Evolutionary conservation across 2,797 vertebrate genomes (phyloP).

Genomic region (Acanthornis magna): DNA sequence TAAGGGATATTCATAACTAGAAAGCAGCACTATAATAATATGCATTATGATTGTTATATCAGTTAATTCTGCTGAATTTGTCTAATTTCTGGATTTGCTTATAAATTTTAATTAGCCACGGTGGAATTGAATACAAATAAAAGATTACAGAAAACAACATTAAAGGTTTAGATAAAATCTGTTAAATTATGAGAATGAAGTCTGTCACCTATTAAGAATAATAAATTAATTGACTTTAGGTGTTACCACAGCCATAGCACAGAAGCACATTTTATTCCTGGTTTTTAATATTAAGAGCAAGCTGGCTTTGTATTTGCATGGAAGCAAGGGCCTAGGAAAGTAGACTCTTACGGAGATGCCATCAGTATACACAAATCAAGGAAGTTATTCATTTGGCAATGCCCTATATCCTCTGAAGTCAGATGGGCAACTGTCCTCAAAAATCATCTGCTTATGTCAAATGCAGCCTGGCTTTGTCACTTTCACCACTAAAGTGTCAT

Average conservation of each 20-base stretch:
- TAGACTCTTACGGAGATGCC: neutral
- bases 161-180: neutral
- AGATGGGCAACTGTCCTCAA: neutral
- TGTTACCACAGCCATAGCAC: neutral
- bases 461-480: neutral
- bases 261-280: neutral
- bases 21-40: neutral
- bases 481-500: neutral
- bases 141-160: neutral
- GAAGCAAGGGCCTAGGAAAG: neutral
- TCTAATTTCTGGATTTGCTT: neutral
- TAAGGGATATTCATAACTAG: neutral
- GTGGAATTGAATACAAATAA: neutral
- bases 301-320: neutral
- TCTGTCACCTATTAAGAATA: neutral
- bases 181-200: neutral
- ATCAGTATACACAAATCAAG: neutral
- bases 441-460: neutral
- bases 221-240: neutral
- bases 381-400: neutral
- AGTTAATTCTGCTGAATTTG: neutral
- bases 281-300: neutral
- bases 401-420: neutral
- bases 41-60: neutral
- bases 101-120: neutral